phyloP scores from a whole-genome alignment of 2,113 vertebrate species.

The Myxocyprinus asiaticus region DNA sequence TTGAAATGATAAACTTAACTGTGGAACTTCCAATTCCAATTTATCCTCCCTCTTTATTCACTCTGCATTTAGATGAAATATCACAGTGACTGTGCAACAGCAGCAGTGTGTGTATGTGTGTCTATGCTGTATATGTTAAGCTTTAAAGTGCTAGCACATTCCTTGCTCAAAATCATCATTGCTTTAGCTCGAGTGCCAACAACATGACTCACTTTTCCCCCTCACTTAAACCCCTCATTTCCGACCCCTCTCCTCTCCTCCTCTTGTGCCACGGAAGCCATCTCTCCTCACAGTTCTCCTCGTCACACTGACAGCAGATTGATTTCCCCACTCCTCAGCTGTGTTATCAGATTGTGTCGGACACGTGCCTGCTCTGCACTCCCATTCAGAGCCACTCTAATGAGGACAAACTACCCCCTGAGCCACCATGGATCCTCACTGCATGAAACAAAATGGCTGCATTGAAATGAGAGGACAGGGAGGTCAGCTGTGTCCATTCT shows the following conservation, averaged over 20 bases:
- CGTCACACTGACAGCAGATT: conserved; percentile 76
- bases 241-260: not conserved
- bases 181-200: conserved; percentile 1
- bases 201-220: not conserved
- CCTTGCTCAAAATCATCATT: conserved; percentile 27
- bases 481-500: conserved; percentile 81
- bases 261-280: conserved; percentile 51
- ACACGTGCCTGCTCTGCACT: conserved; percentile 82
- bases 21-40: conserved; percentile 18
- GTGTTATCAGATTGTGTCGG: conserved; percentile 82
- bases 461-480: conserved; percentile 75
- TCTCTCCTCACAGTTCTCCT: conserved; percentile 74
- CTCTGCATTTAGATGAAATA: conserved; percentile 58
- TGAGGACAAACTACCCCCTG: conserved; percentile 90
- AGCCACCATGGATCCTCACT: conserved; percentile 84
- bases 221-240: not conserved
- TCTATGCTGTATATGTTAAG: conserved; percentile 60
- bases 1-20: conserved; percentile 19
- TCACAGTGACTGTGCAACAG: conserved; percentile 49
- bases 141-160: conserved; percentile 61
- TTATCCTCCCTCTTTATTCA: conserved; percentile 28
- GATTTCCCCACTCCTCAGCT: conserved; percentile 76
- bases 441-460: conserved; percentile 72
- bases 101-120: not conserved
- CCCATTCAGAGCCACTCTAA: conserved; percentile 85